These are phyloP conservation scores for Forficula auricularia DNA, from an alignment of 1,140 invertebrate species.

Conservation along the genomic window DNA sequence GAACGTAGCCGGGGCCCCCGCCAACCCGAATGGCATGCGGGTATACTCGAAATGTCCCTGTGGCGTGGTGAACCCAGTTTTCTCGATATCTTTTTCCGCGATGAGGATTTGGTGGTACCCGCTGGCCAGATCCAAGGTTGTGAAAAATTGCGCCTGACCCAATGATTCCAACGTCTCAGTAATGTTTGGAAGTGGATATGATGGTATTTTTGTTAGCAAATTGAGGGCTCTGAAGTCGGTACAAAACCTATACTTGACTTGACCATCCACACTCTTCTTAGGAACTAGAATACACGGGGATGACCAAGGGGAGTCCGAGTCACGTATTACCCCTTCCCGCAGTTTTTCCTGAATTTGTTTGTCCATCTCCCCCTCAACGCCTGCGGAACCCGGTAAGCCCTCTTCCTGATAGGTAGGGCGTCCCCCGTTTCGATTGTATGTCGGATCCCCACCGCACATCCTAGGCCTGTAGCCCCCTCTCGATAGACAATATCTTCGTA, in stretches of 20 bases:
- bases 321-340: too few species aligned
- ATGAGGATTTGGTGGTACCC: slow-evolving; percentile 14
- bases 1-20: slow-evolving; percentile 20
- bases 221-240: slow-evolving; percentile 28
- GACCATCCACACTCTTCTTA: slow-evolving; percentile 6
- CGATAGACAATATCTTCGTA: too few species aligned
- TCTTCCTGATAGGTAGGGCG: too few species aligned
- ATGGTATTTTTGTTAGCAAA: slow-evolving; percentile 19
- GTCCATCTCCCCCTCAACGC: too few species aligned
- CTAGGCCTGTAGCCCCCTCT: too few species aligned
- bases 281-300: slow-evolving; percentile 5
- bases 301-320: too few species aligned
- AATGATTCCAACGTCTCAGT: slow-evolving; percentile 15
- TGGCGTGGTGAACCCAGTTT: slow-evolving; percentile 20
- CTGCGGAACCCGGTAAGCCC: too few species aligned
- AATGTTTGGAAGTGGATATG: slow-evolving; percentile 27
- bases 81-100: slow-evolving; percentile 8
- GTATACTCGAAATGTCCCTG: slow-evolving; percentile 20
- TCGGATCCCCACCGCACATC: too few species aligned
- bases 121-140: background rate
- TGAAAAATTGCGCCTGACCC: background rate
- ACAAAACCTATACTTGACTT: slow-evolving; percentile 12
- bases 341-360: too few species aligned
- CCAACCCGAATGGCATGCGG: slow-evolving; percentile 20
- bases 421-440: too few species aligned